Evolutionary conservation across 1,140 invertebrate genomes (phyloP), one percentile per base, ranked within the genome.

Genomic region (Dufourea novaeangliae): DNA sequence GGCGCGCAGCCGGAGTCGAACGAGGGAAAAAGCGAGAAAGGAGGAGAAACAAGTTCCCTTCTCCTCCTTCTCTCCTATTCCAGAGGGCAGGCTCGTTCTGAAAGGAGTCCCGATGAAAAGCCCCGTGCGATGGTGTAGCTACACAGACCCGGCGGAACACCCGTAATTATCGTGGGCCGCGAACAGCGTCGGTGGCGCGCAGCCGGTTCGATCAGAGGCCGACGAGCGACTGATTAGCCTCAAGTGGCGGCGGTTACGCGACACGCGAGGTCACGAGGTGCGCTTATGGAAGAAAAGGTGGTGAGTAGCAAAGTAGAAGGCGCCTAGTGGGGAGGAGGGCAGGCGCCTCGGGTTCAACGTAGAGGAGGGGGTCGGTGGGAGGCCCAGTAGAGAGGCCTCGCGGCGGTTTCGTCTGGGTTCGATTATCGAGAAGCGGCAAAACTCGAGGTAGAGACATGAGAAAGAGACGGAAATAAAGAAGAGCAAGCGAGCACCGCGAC

Each of bases 221-320:
- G 32, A 52, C 62, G 78, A 50, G 39, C 56, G 59, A 67, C 63
- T 63, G 54, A 77, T 77, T 77, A 77, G 54, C 59, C 56, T 39
- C 11, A 20, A 56, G 69, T 39, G 66, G 52, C 63, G 52, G n/a
- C 64, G 73, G 54, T 76, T 79, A 68, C 64, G 41, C 68, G 71
- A 79, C 81, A 80, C 82, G 82, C 63, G 78, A 83, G 72, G 78
- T 72, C 77, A 74, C 32, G 64, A 54, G 61, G 39, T 46, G 52
- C 63, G 41, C 54, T 63, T 52, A 59, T 63, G 69, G 73, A 70
- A 59, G 78, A 70, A 59, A 44, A 84, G 72, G 83, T 84, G 78
- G 73, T 62, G 82, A 84, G 39, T 61, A 77, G 57, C 76, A 12
- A 41, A 54, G 17, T 46, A 56, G 59, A 59, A 83, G 82, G 82